Conservation (phyloP, 1,140 invertebrate genomes). For the Eurosta solidaginis region DNA sequence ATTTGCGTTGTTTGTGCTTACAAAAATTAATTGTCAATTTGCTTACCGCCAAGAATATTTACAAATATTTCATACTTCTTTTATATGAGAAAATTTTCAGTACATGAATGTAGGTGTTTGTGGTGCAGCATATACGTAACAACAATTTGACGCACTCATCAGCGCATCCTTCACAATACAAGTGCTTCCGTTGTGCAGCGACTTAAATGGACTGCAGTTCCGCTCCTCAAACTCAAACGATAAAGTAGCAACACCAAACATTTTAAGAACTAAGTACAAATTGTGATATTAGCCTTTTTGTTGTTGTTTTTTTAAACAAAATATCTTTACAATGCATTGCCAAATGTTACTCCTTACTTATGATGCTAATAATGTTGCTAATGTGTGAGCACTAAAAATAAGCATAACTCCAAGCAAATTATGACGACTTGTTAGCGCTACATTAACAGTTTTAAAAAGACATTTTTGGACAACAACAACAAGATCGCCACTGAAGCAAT, state of each 20-base stretch:
- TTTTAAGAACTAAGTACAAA: neutral
- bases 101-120: neutral
- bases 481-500: neutral
- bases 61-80: neutral
- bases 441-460: slow-evolving; percentile 50
- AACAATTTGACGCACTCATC: slow-evolving; percentile 7
- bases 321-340: slow-evolving; percentile 32
- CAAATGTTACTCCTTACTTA: slow-evolving; percentile 33
- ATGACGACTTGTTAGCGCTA: slow-evolving; percentile 57
- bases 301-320: neutral
- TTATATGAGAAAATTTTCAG: too few relatives aligned
- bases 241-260: neutral
- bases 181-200: slow-evolving; percentile 41
- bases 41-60: neutral
- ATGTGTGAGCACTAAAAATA: slow-evolving; percentile 44
- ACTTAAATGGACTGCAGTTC: slow-evolving; percentile 11
- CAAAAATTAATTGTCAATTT: slow-evolving; percentile 13
- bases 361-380: slow-evolving; percentile 39
- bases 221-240: too few relatives aligned
- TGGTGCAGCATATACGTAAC: neutral
- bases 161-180: slow-evolving; percentile 37
- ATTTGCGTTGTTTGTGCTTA: slow-evolving; percentile 4
- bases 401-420: slow-evolving; percentile 53
- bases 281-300: neutral
- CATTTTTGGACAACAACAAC: slow-evolving; percentile 21